phyloP scores from a whole-genome alignment of 2,113 vertebrate species.

The Plectropomus leopardus region DNA sequence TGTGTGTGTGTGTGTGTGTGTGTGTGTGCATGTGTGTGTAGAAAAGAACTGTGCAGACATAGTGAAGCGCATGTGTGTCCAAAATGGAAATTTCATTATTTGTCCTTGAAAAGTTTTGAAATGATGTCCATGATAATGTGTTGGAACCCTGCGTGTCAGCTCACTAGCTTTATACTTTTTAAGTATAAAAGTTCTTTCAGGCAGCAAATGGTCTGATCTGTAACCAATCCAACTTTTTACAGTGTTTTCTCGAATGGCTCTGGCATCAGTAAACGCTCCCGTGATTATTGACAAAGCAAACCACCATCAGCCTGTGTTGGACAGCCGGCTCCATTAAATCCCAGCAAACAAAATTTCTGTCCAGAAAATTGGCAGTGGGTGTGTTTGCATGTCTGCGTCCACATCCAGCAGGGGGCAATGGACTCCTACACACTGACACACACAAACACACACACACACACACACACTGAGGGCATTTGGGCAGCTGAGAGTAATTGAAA shows the following conservation, averaged over 20 bases:
- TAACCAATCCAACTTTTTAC: not conserved
- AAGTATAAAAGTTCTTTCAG: not conserved
- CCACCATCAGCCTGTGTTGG: constrained; percentile 3
- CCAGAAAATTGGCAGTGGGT: constrained; percentile 19
- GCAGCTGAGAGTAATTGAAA: constrained; percentile 29
- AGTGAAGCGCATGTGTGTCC: too few species aligned
- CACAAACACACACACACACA: constrained; percentile 18
- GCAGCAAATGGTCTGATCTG: not conserved
- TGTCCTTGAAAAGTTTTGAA: too few species aligned
- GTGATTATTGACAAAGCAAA: constrained; percentile 45
- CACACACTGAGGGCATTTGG: constrained; percentile 41
- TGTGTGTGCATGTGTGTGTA: too few species aligned
- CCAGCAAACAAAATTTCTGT: constrained; percentile 39
- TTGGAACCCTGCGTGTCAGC: too few species aligned
- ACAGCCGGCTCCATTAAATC: constrained; percentile 24
- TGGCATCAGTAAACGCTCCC: not conserved
- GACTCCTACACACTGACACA: constrained; percentile 38
- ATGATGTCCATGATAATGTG: too few species aligned
- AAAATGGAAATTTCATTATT: too few species aligned
- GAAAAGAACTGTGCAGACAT: too few species aligned
- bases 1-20: too few species aligned
- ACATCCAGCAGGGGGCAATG: constrained; percentile 78
- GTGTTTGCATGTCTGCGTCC: constrained; percentile 39
- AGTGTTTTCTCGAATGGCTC: constrained; percentile 6
- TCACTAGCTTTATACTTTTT: not conserved